phyloP scores from a whole-genome alignment of 92 coral and sea anemone genomes.

The Phenganax subtilis region DNA sequence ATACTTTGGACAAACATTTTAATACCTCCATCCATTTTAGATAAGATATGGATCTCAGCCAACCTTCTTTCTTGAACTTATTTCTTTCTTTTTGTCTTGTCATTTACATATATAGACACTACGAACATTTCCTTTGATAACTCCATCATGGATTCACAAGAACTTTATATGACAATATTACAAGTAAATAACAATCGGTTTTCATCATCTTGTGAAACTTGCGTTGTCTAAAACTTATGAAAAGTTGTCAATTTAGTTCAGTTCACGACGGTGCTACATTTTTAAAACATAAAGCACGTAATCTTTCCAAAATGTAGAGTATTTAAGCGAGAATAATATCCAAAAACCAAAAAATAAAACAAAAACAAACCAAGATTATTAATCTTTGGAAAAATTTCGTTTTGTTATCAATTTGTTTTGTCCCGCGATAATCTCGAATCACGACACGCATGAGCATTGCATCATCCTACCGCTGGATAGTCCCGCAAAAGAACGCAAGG shows the following conservation, averaged over 20 bases:
- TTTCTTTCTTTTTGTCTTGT: not conserved
- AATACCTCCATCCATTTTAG: slow-evolving; percentile 31
- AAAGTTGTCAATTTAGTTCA: not conserved
- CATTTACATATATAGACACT: not conserved
- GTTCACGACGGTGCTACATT: not conserved
- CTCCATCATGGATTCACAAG: slow-evolving; percentile 1
- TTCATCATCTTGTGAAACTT: not conserved
- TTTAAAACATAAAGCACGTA: not conserved
- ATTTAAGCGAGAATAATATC: not conserved
- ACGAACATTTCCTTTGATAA: not conserved
- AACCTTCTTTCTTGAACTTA: not conserved
- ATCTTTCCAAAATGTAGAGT: not conserved
- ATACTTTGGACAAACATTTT: no score
- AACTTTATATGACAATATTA: not conserved
- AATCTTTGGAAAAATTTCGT: slow-evolving; percentile 13
- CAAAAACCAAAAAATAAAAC: not conserved
- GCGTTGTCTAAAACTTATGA: not conserved
- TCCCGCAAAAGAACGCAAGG: not conserved
- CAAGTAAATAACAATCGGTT: not conserved
- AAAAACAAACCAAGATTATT: slow-evolving; percentile 11
- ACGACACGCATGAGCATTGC: slow-evolving; percentile 1
- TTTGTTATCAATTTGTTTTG: slow-evolving; percentile 29
- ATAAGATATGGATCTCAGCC: not conserved
- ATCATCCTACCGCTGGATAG: not conserved
- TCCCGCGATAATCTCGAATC: slow-evolving; percentile 23